phyloP scores from a whole-genome alignment of 2,797 vertebrate genomes.

The Garrulus glandarius region DNA sequence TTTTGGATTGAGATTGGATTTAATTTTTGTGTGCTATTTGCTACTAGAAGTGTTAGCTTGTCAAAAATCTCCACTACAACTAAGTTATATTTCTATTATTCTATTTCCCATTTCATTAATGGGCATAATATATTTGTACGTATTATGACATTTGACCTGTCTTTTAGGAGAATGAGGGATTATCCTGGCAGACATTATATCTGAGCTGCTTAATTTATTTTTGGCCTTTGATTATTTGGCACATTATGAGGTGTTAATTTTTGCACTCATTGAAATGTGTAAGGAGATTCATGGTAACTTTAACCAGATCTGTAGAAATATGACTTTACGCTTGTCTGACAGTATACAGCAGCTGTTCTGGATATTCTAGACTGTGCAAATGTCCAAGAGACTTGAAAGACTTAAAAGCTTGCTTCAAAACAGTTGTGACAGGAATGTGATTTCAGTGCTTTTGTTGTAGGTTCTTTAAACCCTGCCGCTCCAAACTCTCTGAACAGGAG shows the following conservation, averaged over 20 bases:
- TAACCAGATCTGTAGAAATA: background rate
- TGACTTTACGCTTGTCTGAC: background rate
- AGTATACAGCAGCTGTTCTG: background rate
- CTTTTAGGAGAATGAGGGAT: background rate
- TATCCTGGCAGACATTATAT: background rate
- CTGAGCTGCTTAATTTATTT: conserved; percentile 17
- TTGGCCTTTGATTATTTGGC: conserved; percentile 36
- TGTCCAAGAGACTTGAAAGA: background rate
- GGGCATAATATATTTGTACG: background rate
- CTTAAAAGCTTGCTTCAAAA: background rate
- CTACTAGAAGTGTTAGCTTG: background rate
- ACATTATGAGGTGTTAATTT: conserved; percentile 26
- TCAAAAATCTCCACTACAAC: background rate
- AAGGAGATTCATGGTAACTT: conserved; percentile 11
- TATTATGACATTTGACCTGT: background rate
- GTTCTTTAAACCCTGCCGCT: background rate
- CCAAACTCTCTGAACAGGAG: background rate
- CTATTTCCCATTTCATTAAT: background rate
- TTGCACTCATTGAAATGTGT: background rate
- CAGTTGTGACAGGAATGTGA: background rate
- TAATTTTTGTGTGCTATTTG: background rate
- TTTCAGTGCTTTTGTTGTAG: background rate
- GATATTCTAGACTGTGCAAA: background rate
- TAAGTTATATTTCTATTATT: background rate
- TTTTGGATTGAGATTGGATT: background rate